Percentiles rank a stretch among this genome's conserved stretches.
Conservation (phyloP, 2,888 invertebrate genomes). For the Drosophila limbata region DNA sequence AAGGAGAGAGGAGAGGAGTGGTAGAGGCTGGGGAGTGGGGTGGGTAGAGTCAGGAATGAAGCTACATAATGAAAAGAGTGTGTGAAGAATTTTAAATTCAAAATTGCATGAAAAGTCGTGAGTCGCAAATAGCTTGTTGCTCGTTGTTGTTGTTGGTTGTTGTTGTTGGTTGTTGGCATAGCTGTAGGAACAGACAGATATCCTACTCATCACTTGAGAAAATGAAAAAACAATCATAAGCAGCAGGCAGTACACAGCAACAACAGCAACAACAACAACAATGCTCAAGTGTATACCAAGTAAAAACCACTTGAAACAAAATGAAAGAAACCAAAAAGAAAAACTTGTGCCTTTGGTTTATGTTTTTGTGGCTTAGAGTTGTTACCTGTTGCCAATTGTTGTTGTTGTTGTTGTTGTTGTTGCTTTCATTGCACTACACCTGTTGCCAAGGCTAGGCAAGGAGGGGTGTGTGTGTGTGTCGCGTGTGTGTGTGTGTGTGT, state of each 20-base stretch:
- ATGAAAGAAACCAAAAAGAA: conserved; percentile 44
- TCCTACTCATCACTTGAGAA: conserved; percentile 83
- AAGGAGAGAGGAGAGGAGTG: not conserved
- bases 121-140: conserved; percentile 81
- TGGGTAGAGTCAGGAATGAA: conserved; percentile 52
- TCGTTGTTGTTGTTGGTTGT: conserved; percentile 19
- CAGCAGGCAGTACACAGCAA: conserved; percentile 67
- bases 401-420: conserved; percentile 37
- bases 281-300: conserved; percentile 65
- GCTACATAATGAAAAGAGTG: conserved; percentile 81
- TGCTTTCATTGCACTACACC: conserved; percentile 75
- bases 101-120: conserved; percentile 82
- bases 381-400: conserved; percentile 71
- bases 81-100: conserved; percentile 83
- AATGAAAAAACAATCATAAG: conserved; percentile 81
- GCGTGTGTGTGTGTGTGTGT: conserved; percentile 28
- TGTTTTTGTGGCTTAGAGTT: conserved; percentile 45
- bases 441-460: conserved; percentile 49
- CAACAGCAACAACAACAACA: conserved; percentile 48
- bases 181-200: conserved; percentile 74
- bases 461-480: conserved; percentile 30
- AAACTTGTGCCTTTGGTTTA: conserved; percentile 42
- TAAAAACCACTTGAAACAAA: conserved; percentile 74
- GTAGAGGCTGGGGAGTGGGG: not conserved
- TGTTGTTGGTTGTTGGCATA: conserved; percentile 32